Percentiles rank a stretch among this genome's conserved stretches.
phyloP scores from a whole-genome alignment of 2,113 vertebrate genomes.

The Pseudopipra pipra region DNA sequence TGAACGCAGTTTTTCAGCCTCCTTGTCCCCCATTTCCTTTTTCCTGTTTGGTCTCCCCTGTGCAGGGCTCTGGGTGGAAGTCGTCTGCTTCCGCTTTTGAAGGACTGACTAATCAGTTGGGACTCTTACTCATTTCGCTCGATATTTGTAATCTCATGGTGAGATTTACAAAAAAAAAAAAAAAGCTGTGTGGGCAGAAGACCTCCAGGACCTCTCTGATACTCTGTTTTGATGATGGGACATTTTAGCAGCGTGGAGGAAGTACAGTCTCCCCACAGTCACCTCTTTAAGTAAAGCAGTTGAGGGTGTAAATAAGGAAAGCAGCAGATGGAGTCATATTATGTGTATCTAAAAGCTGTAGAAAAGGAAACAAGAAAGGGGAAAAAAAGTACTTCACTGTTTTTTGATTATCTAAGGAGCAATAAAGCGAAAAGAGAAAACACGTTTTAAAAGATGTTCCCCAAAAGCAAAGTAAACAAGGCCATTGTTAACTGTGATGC shows the following conservation, averaged over 20 bases:
- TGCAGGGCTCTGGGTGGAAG: conserved; percentile 36
- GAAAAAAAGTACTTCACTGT: neutral
- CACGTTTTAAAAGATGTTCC: neutral
- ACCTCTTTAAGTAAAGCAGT: neutral
- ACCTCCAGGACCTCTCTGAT: neutral
- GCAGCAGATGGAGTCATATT: neutral
- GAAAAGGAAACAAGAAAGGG: neutral
- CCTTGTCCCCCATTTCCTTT: conserved; percentile 59
- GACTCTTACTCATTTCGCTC: conserved; percentile 51
- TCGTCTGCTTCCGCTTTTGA: conserved; percentile 41
- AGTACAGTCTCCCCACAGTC: neutral
- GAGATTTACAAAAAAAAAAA: neutral
- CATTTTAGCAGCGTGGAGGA: neutral
- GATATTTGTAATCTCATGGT: neutral
- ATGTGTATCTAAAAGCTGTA: neutral
- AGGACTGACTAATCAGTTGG: conserved; percentile 29
- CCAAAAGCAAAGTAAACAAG: neutral
- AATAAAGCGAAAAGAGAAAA: neutral
- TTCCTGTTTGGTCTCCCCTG: neutral
- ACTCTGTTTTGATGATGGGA: neutral
- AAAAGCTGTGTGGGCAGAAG: neutral
- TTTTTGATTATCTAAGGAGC: neutral
- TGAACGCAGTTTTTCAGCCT: conserved; percentile 12
- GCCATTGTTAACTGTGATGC: neutral
- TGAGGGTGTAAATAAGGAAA: neutral